A percentile compares a stretch with the other conserved stretches of the same genome.
phyloP scores from a whole-genome alignment of 1,140 invertebrate species.

The Monomorium pharaonis region DNA sequence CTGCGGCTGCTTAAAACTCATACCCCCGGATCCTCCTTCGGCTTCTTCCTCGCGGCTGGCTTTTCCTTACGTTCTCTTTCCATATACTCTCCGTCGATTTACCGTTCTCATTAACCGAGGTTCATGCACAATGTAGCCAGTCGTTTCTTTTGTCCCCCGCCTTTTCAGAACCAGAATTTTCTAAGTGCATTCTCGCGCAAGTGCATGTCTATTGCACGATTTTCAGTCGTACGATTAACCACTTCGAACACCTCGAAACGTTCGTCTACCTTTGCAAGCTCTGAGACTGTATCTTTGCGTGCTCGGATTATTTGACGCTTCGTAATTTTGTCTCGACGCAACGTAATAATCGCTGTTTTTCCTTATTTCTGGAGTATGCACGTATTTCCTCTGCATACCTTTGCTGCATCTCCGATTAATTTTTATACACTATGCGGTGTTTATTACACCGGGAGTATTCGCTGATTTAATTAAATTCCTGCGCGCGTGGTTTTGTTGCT shows the following conservation, averaged over 20 bases:
- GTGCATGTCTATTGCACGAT: background rate
- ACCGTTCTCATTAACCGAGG: constrained; percentile 77
- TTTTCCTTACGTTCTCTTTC: background rate
- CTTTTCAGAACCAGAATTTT: background rate
- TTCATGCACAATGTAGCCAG: constrained; percentile 72
- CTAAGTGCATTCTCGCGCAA: constrained; percentile 10
- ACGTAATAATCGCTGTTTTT: background rate
- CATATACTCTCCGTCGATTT: constrained; percentile 40
- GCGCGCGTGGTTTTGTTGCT: background rate
- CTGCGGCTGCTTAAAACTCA: constrained; percentile 65
- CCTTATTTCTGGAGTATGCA: background rate
- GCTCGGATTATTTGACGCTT: constrained; percentile 28
- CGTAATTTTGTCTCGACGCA: background rate
- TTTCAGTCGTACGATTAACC: background rate
- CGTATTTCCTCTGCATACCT: background rate
- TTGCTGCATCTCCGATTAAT: background rate
- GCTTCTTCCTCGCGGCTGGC: constrained; percentile 35
- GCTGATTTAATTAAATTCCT: constrained; percentile 46
- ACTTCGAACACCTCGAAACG: constrained; percentile 2
- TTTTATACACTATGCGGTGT: constrained; percentile 15
- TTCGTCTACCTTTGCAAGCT: background rate
- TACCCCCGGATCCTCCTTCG: background rate
- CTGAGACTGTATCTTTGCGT: background rate
- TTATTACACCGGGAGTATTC: constrained; percentile 22
- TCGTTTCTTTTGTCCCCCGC: constrained; percentile 25